phyloP scores from a whole-genome alignment of 2,113 vertebrate genomes.

The Platysternon megacephalum region DNA sequence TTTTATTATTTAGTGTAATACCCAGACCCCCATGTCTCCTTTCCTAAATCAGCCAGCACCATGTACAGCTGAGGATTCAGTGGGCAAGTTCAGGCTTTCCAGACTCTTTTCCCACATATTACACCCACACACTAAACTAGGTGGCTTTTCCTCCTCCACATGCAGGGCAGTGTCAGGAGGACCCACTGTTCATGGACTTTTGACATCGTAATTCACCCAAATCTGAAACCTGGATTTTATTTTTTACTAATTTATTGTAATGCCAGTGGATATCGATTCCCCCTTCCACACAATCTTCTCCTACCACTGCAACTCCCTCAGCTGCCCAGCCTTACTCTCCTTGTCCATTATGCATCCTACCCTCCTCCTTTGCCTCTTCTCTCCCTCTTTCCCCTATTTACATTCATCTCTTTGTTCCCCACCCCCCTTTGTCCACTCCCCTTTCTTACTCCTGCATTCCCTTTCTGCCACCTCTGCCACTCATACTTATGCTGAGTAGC shows the following conservation, averaged over 20 bases:
- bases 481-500: not conserved
- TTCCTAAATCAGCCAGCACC: not conserved
- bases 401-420: not conserved
- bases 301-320: constrained; percentile 16
- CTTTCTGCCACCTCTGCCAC: not conserved
- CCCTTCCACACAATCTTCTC: constrained; percentile 20
- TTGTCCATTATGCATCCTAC: not conserved
- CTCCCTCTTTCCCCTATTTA: not conserved
- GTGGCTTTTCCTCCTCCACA: not conserved
- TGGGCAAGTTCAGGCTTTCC: not conserved
- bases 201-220: constrained; percentile 54
- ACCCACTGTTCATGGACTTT: not conserved
- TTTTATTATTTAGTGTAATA: not conserved
- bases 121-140: not conserved
- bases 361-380: constrained; percentile 4
- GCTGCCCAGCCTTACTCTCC: constrained; percentile 1
- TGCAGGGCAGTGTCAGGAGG: constrained; percentile 1
- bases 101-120: not conserved
- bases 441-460: not conserved
- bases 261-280: constrained; percentile 40
- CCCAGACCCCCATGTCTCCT: not conserved
- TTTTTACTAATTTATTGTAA: constrained; percentile 51
- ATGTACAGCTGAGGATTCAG: constrained; percentile 2
- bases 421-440: not conserved
- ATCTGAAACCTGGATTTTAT: constrained; percentile 25